phyloP scores from a whole-genome alignment of 2,888 invertebrate species.

The Pristionchus japonicus region DNA sequence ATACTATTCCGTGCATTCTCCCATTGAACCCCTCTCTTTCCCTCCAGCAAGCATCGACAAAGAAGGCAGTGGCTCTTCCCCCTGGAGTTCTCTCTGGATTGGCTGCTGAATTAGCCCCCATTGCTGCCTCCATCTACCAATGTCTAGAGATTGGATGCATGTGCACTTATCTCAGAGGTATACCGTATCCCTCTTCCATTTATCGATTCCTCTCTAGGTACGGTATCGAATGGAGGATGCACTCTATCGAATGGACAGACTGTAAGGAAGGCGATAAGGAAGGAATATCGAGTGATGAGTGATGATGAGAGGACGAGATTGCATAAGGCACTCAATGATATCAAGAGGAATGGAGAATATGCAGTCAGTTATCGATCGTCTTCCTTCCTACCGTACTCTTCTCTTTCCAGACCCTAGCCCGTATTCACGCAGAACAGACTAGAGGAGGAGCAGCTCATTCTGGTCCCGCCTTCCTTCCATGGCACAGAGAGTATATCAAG shows the following conservation, averaged over 20 bases:
- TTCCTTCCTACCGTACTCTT: too few relatives aligned
- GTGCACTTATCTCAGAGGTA: slow-evolving; percentile 69
- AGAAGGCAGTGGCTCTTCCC: slow-evolving; percentile 65
- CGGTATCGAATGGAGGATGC: slow-evolving; percentile 51
- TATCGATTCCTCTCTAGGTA: neutral
- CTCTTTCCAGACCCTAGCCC: slow-evolving; percentile 49
- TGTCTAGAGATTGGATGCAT: slow-evolving; percentile 72
- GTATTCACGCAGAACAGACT: slow-evolving; percentile 65
- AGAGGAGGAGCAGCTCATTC: slow-evolving; percentile 69
- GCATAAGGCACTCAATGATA: neutral
- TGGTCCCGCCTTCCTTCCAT: slow-evolving; percentile 71
- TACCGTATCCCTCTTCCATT: neutral
- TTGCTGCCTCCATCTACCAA: slow-evolving; percentile 67
- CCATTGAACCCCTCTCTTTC: too few relatives aligned
- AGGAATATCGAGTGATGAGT: slow-evolving; percentile 17
- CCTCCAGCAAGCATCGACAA: too few relatives aligned
- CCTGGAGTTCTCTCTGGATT: slow-evolving; percentile 60
- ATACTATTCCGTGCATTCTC: too few relatives aligned
- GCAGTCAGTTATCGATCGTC: neutral
- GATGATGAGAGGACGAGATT: slow-evolving; percentile 19
- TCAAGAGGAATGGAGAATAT: slow-evolving; percentile 44
- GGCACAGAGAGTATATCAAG: slow-evolving; percentile 71
- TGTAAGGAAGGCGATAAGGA: slow-evolving; percentile 54
- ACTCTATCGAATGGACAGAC: slow-evolving; percentile 60
- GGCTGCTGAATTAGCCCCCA: slow-evolving; percentile 69